phyloP scores from a whole-genome alignment of 2,797 vertebrate species.

The Nyctalus aviator region DNA sequence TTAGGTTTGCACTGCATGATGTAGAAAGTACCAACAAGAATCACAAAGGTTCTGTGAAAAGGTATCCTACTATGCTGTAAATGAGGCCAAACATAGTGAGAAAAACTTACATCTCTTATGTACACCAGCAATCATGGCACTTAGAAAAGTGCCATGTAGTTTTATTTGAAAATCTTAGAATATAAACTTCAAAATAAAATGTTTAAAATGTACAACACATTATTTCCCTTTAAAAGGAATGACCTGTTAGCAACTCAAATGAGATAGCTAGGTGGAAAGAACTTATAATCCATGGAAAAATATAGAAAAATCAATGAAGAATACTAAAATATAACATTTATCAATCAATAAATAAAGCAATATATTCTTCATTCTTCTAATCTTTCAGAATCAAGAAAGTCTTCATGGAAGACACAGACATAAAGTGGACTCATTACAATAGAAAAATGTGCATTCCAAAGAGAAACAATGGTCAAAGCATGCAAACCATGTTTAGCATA shows the following conservation, averaged over 20 bases:
- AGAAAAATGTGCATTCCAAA: not conserved
- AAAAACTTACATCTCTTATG: slow-evolving; percentile 63
- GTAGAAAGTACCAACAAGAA: slow-evolving; percentile 60
- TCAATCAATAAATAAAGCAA: not conserved
- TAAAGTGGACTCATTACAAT: not conserved
- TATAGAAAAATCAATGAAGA: not conserved
- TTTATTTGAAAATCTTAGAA: slow-evolving; percentile 71
- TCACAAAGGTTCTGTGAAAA: slow-evolving; percentile 76
- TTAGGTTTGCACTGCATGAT: slow-evolving; percentile 54
- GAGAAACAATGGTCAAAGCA: not conserved
- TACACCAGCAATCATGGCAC: slow-evolving; percentile 54
- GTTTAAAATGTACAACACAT: slow-evolving; percentile 49
- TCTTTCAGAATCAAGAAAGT: slow-evolving; percentile 13
- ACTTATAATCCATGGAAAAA: slow-evolving; percentile 57
- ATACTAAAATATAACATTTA: not conserved
- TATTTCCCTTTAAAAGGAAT: slow-evolving; percentile 63
- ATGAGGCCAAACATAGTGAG: slow-evolving; percentile 71
- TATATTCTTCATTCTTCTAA: not conserved
- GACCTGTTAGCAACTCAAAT: slow-evolving; percentile 40
- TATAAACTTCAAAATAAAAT: slow-evolving; percentile 49
- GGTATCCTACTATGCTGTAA: slow-evolving; percentile 74
- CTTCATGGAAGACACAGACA: not conserved
- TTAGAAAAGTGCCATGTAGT: slow-evolving; percentile 61
- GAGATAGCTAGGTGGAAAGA: not conserved
- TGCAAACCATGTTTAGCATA: not conserved